Conservation (phyloP, 2,113 vertebrate genomes). For the Cyprinodon brontotheroides region DNA sequence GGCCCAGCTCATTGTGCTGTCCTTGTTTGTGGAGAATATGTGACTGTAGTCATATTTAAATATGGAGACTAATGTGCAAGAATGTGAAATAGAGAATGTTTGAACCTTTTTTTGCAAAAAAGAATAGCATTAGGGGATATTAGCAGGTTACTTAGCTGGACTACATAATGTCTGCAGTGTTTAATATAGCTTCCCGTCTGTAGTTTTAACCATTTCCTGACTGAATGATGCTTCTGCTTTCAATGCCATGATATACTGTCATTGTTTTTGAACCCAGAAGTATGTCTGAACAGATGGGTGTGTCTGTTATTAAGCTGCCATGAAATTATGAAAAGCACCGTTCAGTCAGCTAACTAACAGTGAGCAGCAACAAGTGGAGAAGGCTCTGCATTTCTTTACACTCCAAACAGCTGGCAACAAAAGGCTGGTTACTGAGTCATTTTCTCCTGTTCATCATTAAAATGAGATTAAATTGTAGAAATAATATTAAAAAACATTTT, state of each 20-base stretch:
- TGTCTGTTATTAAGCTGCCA: background rate
- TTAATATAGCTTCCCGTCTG: background rate
- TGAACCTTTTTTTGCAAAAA: background rate
- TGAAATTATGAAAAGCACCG: background rate
- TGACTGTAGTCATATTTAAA: background rate
- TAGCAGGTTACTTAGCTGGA: background rate
- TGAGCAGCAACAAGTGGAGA: too few relatives aligned
- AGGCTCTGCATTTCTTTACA: too few relatives aligned
- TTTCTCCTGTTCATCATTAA: too few relatives aligned
- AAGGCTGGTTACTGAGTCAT: too few relatives aligned
- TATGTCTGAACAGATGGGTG: background rate
- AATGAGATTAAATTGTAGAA: too few relatives aligned
- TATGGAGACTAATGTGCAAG: background rate
- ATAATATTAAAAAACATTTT: too few relatives aligned
- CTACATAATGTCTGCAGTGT: background rate
- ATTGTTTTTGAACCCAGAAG: background rate
- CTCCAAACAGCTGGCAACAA: too few relatives aligned
- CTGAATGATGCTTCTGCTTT: background rate
- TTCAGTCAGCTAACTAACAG: too few relatives aligned
- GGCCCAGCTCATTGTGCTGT: background rate
- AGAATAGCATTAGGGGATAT: background rate
- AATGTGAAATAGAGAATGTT: background rate
- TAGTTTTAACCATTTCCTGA: background rate
- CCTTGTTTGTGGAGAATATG: background rate
- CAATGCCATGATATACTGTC: background rate